phyloP scores from a whole-genome alignment of 2,888 invertebrate species.

The Aleiodes leptofemur region DNA sequence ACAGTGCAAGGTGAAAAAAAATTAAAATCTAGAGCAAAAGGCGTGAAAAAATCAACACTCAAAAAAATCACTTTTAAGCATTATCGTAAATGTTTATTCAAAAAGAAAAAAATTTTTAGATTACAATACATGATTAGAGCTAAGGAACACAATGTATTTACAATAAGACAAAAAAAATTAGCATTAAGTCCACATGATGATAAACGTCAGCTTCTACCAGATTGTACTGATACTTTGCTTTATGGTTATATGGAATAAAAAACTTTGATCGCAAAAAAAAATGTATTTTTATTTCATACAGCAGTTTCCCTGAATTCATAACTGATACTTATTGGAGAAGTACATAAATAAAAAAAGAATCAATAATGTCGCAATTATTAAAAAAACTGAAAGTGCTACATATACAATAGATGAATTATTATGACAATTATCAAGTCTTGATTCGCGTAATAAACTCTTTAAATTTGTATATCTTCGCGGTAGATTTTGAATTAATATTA shows the following conservation, averaged over 20 bases:
- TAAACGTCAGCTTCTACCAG: constrained; percentile 30
- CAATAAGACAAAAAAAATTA: constrained; percentile 44
- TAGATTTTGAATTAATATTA: neutral
- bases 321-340: neutral
- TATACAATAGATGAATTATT: too few species aligned
- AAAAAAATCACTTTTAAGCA: constrained; percentile 34
- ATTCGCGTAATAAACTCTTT: too few species aligned
- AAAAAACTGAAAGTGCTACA: too few species aligned
- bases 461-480: too few species aligned
- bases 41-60: constrained; percentile 24
- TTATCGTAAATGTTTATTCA: constrained; percentile 26
- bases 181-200: constrained; percentile 42
- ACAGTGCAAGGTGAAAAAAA: constrained; percentile 25
- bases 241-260: constrained; percentile 28
- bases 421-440: too few species aligned
- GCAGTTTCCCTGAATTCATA: too few species aligned
- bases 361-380: too few species aligned
- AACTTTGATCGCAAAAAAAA: neutral
- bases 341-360: too few species aligned
- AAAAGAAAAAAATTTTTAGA: constrained; percentile 5
- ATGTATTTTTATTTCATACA: neutral
- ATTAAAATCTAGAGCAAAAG: too few species aligned
- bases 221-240: constrained; percentile 44
- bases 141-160: constrained; percentile 20
- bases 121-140: constrained; percentile 14